These are phyloP conservation scores for Centropyge bicolor DNA, from an alignment of 2,797 vertebrate genomes.

Conservation along the genomic window DNA sequence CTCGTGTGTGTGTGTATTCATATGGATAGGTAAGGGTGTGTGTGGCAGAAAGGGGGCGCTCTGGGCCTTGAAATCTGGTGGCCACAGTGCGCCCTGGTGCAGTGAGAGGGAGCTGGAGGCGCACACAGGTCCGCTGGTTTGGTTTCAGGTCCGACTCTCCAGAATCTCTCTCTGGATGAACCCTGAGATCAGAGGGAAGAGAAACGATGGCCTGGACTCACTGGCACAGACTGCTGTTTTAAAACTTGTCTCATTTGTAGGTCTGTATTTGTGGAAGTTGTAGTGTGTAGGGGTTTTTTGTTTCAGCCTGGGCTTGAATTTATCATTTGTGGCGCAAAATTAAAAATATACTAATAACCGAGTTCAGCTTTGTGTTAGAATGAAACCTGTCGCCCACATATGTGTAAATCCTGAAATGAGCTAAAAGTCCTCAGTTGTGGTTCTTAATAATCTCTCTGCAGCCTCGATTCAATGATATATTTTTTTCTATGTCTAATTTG, in stretches of 20 bases:
- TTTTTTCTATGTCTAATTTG: conserved; percentile 6
- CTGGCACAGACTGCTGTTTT: conserved; percentile 56
- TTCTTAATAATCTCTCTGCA: conserved; percentile 60
- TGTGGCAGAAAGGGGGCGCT: conserved; percentile 87
- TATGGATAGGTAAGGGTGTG: background rate
- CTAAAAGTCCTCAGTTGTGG: conserved; percentile 64
- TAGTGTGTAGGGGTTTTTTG: background rate
- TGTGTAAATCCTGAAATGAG: conserved; percentile 68
- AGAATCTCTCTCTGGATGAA: conserved; percentile 72
- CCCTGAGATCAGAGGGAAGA: conserved; percentile 67
- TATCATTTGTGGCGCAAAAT: background rate
- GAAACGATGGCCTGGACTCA: conserved; percentile 53
- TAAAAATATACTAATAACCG: conserved; percentile 26
- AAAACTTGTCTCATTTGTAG: conserved; percentile 70
- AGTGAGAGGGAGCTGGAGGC: conserved; percentile 67
- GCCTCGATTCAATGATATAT: conserved; percentile 19
- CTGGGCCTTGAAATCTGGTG: conserved; percentile 81
- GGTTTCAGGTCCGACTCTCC: conserved; percentile 69
- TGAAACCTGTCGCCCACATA: conserved; percentile 76
- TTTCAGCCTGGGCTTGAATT: background rate
- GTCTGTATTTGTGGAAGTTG: conserved; percentile 66
- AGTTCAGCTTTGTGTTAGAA: conserved; percentile 45
- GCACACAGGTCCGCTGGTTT: conserved; percentile 59
- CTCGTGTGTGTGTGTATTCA: background rate
- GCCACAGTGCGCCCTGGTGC: conserved; percentile 57